Evolutionary conservation across 2,888 invertebrate species (phyloP).

Genomic region (Harpalus rufipes): DNA sequence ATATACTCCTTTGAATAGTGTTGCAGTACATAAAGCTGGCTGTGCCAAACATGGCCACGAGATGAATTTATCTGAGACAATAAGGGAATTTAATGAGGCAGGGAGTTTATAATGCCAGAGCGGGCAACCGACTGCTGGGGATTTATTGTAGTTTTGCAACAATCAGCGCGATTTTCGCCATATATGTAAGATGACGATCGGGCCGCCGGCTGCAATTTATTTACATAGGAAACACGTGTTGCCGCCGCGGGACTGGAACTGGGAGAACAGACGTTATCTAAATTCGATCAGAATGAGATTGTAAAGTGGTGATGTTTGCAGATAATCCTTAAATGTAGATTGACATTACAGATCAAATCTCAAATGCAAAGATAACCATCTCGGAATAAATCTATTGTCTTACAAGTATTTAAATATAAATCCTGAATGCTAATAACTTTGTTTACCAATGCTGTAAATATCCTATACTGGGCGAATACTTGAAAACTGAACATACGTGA

Average conservation of each 20-base stretch:
- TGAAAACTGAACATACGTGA: too few species aligned
- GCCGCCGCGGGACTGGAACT: not conserved
- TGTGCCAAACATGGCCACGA: conserved; percentile 45
- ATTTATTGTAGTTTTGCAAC: conserved; percentile 60
- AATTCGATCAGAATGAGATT: conserved; percentile 40
- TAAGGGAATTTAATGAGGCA: conserved; percentile 59
- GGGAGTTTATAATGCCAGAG: conserved; percentile 53
- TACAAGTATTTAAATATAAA: too few species aligned
- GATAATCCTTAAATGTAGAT: conserved; percentile 34
- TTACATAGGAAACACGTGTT: conserved; percentile 45
- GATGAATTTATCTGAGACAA: conserved; percentile 62
- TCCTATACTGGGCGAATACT: too few species aligned
- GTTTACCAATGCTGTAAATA: too few species aligned
- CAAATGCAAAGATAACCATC: not conserved
- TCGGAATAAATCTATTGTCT: too few species aligned
- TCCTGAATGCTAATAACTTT: too few species aligned
- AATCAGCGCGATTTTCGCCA: conserved; percentile 59
- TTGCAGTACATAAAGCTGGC: conserved; percentile 45
- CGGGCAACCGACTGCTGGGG: conserved; percentile 30
- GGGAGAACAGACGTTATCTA: conserved; percentile 11
- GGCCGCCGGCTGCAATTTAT: conserved; percentile 27
- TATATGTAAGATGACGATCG: conserved; percentile 45
- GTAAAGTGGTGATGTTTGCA: conserved; percentile 4
- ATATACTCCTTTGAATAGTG: conserved; percentile 11
- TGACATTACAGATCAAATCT: not conserved